A percentile compares a stretch with the other conserved stretches of the same genome.
phyloP scores from a whole-genome alignment of 2,888 invertebrate species.

The Microplitis deprimator region DNA sequence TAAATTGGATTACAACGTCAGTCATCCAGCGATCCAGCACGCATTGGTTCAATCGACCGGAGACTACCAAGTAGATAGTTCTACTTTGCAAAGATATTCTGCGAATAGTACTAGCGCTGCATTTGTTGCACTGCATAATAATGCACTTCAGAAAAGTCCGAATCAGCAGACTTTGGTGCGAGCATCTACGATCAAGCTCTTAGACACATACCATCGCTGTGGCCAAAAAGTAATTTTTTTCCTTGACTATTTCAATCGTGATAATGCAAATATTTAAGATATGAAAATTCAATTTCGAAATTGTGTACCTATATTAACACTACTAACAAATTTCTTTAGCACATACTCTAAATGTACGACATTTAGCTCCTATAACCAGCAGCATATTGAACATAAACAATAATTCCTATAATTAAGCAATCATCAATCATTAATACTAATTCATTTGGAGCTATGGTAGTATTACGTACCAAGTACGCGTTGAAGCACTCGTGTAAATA shows the following conservation, averaged over 20 bases:
- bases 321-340: too few species aligned
- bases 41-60: slow-evolving; percentile 69
- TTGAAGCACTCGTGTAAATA: too few species aligned
- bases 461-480: too few species aligned
- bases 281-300: too few species aligned
- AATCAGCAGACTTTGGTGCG: slow-evolving; percentile 76
- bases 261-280: too few species aligned
- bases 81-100: slow-evolving; percentile 68
- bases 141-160: slow-evolving; percentile 70
- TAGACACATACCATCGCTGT: slow-evolving; percentile 80
- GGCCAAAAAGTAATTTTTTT: slow-evolving; percentile 75
- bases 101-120: slow-evolving; percentile 67
- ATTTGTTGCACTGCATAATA: slow-evolving; percentile 68
- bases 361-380: too few species aligned
- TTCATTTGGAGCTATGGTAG: too few species aligned
- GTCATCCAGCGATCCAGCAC: slow-evolving; percentile 70
- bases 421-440: too few species aligned
- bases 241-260: neutral
- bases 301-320: too few species aligned
- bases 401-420: too few species aligned
- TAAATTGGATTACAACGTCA: slow-evolving; percentile 71
- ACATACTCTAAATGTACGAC: too few species aligned
- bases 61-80: slow-evolving; percentile 71
- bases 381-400: too few species aligned
- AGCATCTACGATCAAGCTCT: slow-evolving; percentile 79